Evolutionary conservation across 2,888 invertebrate species (phyloP), one percentile per base, ranked within the genome.

Genomic region (Melieria crassipennis): DNA sequence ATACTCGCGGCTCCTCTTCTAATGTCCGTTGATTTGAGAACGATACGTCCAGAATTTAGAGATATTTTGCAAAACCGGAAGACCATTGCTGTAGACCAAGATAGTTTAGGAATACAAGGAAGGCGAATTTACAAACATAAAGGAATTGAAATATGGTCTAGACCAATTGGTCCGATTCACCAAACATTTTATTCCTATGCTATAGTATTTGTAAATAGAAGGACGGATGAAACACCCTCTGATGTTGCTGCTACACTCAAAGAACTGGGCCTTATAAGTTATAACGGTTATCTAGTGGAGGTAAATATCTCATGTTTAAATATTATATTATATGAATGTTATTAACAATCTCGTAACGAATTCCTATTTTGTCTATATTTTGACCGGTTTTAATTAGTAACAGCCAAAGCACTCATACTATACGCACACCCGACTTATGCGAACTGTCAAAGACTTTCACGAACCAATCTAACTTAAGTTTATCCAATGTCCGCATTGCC

Each of bases 21-120:
- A 67, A 97, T 98, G 96, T 98, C 97, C n/a, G 95, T 94, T 47
- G 98, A 98, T 87, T 89, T 98, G 65, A 88, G 97, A 75, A 93
- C 93, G 50, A 95, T 98, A 76, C 89, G 93, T 69, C 93, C 94
- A 0, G 95, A 95, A 84, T 95, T 95, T 87, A 95, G 95, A 87
- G 94, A 93, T n/a, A 95, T 98, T 79, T 88, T 98, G 78, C 94
- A 94, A 84, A 98, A 98, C 87, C 91, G 91, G 82, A 94, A 96
- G 87, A 94, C 97, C 73, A 97, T 98, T 78, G 92, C 93, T 4
- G 94, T 98, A 3, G 96, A 98, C 87, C 98, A 98, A 86, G 98
- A 98, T 88, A 92, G 92, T 0, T 88, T 97, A 66, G 98, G 98
- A 0, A 94, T 95, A 77, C 97, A 97, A 88, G 98, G 97, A 77